A percentile compares a stretch with the other conserved stretches of the same genome.
phyloP scores from a whole-genome alignment of 2,797 vertebrate genomes.

The Cyprinodon diabolis region DNA sequence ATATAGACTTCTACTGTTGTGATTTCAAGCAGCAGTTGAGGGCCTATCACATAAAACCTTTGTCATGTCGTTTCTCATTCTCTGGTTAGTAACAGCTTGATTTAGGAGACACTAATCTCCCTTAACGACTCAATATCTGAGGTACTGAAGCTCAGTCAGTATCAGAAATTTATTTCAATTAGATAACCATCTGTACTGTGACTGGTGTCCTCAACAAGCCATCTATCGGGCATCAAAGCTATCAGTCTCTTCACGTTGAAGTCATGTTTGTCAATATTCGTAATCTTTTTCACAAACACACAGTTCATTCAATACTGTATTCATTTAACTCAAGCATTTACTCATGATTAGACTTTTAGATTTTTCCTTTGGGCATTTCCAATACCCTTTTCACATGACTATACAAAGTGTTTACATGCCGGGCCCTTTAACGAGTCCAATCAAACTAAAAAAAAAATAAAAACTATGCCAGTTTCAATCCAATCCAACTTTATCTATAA shows the following conservation, averaged over 20 bases:
- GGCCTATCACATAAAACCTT: constrained; percentile 23
- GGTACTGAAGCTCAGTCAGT: constrained; percentile 61
- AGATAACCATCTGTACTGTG: constrained; percentile 53
- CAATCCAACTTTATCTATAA: too few species aligned
- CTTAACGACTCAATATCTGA: constrained; percentile 70
- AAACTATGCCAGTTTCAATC: neutral
- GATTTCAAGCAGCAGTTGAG: constrained; percentile 24
- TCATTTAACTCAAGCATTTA: neutral
- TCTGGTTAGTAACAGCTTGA: constrained; percentile 66
- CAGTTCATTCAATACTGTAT: neutral
- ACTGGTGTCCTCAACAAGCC: constrained; percentile 5
- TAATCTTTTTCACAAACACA: neutral
- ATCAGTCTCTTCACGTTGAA: neutral
- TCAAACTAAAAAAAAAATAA: neutral
- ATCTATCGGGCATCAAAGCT: neutral
- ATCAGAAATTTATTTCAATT: constrained; percentile 65
- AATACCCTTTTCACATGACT: neutral
- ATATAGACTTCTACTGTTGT: constrained; percentile 27
- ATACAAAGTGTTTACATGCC: neutral
- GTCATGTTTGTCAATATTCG: neutral
- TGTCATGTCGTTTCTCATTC: constrained; percentile 47
- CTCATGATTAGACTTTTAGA: neutral
- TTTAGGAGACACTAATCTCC: constrained; percentile 70
- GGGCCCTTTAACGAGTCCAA: neutral
- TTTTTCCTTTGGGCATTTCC: constrained; percentile 11